Base-by-base conservation (phyloP, 1,140 invertebrate genomes). In the Chrysopa pallens region DNA sequence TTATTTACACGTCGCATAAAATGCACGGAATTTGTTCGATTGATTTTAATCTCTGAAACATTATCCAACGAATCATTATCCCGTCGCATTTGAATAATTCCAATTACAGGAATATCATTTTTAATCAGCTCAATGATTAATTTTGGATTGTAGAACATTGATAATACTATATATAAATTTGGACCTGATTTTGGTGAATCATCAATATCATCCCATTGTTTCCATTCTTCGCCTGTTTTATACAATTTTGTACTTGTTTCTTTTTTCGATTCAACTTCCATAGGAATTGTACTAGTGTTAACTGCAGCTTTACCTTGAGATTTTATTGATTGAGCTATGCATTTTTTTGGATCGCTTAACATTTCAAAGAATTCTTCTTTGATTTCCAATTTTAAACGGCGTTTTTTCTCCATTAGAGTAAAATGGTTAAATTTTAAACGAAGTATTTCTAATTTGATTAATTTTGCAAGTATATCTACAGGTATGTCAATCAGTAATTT, bases 171-270 rank as follows among this genome's bases (percentile, higher is more conserved):
- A 44, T 70, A 73, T 2, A 72, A 46, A 48, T 70, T 62, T 0
- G 69, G 67, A 13, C 69, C 68, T 37, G 67, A 57, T 12, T 50
- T 43, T 0, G 71, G 68, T 46, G 58, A 66, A 42, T 72, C 70
- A 43, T 70, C 64, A 1, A 68, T 51, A 42, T 64, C 68, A 9
- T 62, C 51, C 47, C 60, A 61, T 47, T 70, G 64, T 42, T 63
- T 60, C 68, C 67, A 69, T 47, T 71, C 68, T 50, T 73, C 68
- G 8, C 62, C 65, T n/a, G 66, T 54, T 28, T 60, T 61, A 29
- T 62, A 54, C 31, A 70, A 52, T 33, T 48, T 49, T 4, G 67
- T 69, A 42, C 64, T 67, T 43, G 58, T 59, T 47, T 67, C 66
- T 44, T 62, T 61, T 15, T 54, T 55, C 45, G 58, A 54, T 42